A percentile compares a stretch with the other conserved stretches of the same genome.
phyloP scores from a whole-genome alignment of 2,797 vertebrate species.

The Anas georgica region DNA sequence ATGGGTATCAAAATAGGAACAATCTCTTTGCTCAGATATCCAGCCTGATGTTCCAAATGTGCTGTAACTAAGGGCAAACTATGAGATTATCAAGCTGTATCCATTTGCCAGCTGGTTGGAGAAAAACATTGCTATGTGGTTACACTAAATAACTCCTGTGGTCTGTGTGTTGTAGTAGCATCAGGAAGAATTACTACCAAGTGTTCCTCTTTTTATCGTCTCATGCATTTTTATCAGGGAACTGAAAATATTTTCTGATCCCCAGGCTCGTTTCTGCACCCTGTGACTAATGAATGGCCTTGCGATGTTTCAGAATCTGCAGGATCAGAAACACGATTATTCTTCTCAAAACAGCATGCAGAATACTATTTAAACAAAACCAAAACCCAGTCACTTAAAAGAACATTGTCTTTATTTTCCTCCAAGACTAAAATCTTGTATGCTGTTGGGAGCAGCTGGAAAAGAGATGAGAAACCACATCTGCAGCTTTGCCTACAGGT shows the following conservation, averaged over 20 bases:
- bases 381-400: background rate
- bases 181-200: background rate
- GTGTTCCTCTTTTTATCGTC: background rate
- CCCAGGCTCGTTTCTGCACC: background rate
- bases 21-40: accelerated
- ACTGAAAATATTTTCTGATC: background rate
- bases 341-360: background rate
- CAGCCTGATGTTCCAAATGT: background rate
- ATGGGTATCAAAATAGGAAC: background rate
- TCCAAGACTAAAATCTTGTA: background rate
- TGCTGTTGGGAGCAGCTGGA: background rate
- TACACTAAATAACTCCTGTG: background rate
- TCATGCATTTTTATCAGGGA: background rate
- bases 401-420: background rate
- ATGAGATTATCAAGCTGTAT: background rate
- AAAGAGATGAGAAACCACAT: background rate
- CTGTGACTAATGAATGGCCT: background rate
- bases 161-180: background rate
- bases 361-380: background rate
- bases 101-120: background rate
- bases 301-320: background rate
- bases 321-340: background rate
- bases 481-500: background rate
- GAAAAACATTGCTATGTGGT: background rate
- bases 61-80: background rate